Evolutionary conservation across 2,888 invertebrate species (phyloP), one percentile per base, ranked within the genome.

Genomic region (Ichneumon xanthorius): DNA sequence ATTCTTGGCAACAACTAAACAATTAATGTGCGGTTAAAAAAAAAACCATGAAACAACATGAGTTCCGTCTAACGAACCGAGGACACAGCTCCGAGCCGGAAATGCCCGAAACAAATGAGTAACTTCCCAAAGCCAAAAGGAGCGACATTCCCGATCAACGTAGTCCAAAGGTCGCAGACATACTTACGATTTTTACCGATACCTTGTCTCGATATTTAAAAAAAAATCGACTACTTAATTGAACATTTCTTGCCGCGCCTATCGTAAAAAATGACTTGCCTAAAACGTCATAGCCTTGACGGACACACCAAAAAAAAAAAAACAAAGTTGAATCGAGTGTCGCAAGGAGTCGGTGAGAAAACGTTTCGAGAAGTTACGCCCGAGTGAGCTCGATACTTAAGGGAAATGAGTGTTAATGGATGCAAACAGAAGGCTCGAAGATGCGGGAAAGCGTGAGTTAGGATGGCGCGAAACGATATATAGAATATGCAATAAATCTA

Each of bases 401-500:
- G 45, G 63, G 19, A 78, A 65, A 72, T 72, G 45, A 70, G 33
- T 40, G 22, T 75, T 30, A 68, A 70, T 68, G 19, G 48, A 45
- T 67, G 14, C 19, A 16, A 48, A 58, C 19, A 37, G 58, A 55
- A 67, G 73, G 63, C 48, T 48, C 65, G 68, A 65, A 68, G 76
- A 80, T 61, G 80, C 45, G 70, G 73, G 22, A 33, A 58, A 26
- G 16, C 26, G 40, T 58, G 61, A 48, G 14, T n/a, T 73, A 61
- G 48, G 40, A 80, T 72, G 80, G 84, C 72, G 77, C 72, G 77
- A 80, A 67, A 30, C 30, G 77, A 77, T 72, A 72, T 77, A 50
- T 76, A 71, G 55, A 50, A 68, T 58, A 22, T 26, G 45, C 50
- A 80, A 80, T 84, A 80, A 77, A 84, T 84, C 71, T 48, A 65